Evolutionary conservation across 2,113 vertebrate species (phyloP).

Genomic region (Eulacestoma nigropectus): DNA sequence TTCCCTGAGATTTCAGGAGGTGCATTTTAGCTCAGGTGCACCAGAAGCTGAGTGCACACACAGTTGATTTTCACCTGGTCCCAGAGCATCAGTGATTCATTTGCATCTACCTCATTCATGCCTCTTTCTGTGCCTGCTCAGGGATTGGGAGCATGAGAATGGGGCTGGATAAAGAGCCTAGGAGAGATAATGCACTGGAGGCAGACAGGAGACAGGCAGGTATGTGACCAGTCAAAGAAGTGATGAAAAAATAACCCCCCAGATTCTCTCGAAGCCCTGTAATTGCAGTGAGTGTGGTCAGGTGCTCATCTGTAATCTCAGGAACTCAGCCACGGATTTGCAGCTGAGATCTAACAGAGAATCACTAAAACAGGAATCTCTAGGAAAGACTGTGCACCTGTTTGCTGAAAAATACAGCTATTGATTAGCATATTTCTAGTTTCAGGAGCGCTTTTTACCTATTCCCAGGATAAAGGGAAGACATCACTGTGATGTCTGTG

Average conservation of each 20-base stretch:
- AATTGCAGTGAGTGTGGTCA: fast-evolving
- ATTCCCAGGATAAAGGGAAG: not conserved
- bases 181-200: not conserved
- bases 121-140: not conserved
- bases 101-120: not conserved
- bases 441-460: not conserved
- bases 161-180: not conserved
- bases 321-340: not conserved
- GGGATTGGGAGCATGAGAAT: not conserved
- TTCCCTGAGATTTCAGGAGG: not conserved
- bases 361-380: not conserved
- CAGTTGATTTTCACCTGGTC: not conserved
- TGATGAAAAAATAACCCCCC: not conserved
- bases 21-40: not conserved
- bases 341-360: not conserved
- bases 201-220: not conserved
- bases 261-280: not conserved
- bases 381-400: not conserved
- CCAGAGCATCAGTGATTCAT: not conserved
- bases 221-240: not conserved
- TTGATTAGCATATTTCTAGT: not conserved
- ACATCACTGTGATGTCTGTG: not conserved
- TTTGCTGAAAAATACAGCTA: not conserved
- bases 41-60: not conserved
- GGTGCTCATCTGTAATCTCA: not conserved